Evolutionary conservation across 2,113 vertebrate species (phyloP), one percentile per base, ranked within the genome.

Genomic region (Pteropus alecto): DNA sequence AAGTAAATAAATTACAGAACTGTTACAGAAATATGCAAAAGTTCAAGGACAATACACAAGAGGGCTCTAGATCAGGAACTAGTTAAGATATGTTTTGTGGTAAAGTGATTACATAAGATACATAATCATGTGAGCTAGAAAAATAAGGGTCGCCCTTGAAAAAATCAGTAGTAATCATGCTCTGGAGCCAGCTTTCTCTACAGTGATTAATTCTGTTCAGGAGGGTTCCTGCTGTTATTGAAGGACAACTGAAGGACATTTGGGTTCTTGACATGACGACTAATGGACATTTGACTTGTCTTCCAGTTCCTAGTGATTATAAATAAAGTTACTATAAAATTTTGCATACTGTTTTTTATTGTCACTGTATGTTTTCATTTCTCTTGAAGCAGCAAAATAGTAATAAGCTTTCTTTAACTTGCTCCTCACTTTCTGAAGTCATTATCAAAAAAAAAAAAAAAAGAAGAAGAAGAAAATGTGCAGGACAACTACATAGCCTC

Each of bases 321-420:
- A 94, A 92, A 92, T 41, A 85, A 90, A 79, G 43, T 22, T 35
- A 88, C 51, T 82, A 74, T 61, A 68, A 95, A 86, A 90, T 70
- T 91, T 24, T 76, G 51, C 28, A 54, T 13, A 38, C 0, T 65
- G 22, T 38, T 56, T 84, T 93, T 46, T 60, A 6, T 73, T 21
- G 33, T 67, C 41, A 65, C 14, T 12, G 22, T 41, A 51, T 78
- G 71, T 81, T 91, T 92, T 89, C 35, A 76, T 48, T 92, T 88
- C 46, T 88, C 63, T 84, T 81, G 8, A 61, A 41, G 48, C 92
- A 7, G 18, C 14, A 82, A 82, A 91, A 89, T 61, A 71, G 46
- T 33, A 93, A 87, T 33, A 93, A 87, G 56, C 24, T 90, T 82
- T 54, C 24, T 83, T 60, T 65, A 91, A 92, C 43, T 60, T 35